phyloP scores from a whole-genome alignment of 2,888 invertebrate species.

The Philhelius pedissequus region DNA sequence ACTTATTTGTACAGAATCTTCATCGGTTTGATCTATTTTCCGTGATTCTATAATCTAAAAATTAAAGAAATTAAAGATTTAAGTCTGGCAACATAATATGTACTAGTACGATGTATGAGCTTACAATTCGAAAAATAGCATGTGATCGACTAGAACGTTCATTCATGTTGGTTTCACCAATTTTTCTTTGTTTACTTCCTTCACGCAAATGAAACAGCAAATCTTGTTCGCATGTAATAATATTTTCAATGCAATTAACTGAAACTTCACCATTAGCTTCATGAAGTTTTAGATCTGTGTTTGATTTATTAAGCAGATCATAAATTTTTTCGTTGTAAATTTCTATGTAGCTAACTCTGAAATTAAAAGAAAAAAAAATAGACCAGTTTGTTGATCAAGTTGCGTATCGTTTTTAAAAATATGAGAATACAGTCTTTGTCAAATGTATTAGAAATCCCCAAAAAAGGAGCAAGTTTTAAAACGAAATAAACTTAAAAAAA shows the following conservation, averaged over 20 bases:
- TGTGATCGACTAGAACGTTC: constrained; percentile 93
- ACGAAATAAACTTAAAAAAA: too few relatives aligned
- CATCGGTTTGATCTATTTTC: constrained; percentile 81
- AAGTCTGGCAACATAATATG: too few relatives aligned
- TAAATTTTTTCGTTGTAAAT: constrained; percentile 92
- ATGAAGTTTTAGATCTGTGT: constrained; percentile 83
- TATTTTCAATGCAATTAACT: constrained; percentile 84
- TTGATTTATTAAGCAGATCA: constrained; percentile 85
- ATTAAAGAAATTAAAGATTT: constrained; percentile 13
- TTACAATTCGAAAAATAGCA: constrained; percentile 91
- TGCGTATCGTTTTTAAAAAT: too few relatives aligned
- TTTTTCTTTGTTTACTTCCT: constrained; percentile 85
- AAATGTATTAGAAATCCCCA: too few relatives aligned
- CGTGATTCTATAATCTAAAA: constrained; percentile 86
- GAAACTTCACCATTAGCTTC: constrained; percentile 84
- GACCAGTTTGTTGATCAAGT: too few relatives aligned
- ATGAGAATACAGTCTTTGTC: too few relatives aligned
- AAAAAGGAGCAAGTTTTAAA: too few relatives aligned
- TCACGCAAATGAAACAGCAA: constrained; percentile 81
- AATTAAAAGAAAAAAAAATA: not conserved
- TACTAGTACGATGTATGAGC: too few relatives aligned
- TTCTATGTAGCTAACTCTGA: constrained; percentile 90
- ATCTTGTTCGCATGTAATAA: constrained; percentile 83
- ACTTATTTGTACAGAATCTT: constrained; percentile 83
- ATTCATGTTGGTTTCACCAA: constrained; percentile 92